phyloP scores from a whole-genome alignment of 2,797 vertebrate species.

The Gymnopithys bicolor region DNA sequence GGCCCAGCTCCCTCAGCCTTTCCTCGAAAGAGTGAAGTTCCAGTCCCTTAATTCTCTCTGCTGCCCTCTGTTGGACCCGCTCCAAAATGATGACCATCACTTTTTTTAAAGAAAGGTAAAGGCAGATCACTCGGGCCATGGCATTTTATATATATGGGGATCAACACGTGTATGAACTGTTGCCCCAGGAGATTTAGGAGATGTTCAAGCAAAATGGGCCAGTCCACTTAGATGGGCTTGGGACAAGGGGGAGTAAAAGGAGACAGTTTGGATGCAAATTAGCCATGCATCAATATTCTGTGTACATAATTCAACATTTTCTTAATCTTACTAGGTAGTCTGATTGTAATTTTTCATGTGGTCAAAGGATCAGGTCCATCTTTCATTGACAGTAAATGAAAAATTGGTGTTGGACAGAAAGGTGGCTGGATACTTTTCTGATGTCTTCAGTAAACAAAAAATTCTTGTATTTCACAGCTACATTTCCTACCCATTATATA shows the following conservation, averaged over 20 bases:
- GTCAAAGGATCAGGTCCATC: not conserved
- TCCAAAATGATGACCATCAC: not conserved
- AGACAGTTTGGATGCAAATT: not conserved
- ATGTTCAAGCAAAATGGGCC: not conserved
- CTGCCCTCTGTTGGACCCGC: not conserved
- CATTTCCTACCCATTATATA: not conserved
- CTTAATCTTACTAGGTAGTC: not conserved
- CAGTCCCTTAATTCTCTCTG: not conserved
- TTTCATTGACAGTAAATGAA: not conserved
- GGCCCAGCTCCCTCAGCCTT: not conserved
- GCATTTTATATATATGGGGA: not conserved
- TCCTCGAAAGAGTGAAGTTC: not conserved
- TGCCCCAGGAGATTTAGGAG: not conserved
- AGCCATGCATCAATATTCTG: not conserved
- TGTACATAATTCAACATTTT: not conserved
- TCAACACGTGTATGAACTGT: not conserved
- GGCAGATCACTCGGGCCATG: too few species aligned
- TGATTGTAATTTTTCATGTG: not conserved
- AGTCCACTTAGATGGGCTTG: not conserved
- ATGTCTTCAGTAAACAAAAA: not conserved
- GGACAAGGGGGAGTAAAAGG: not conserved
- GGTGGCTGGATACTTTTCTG: not conserved
- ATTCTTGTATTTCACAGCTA: not conserved
- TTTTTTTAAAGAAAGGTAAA: not conserved
- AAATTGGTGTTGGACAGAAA: not conserved